Percentiles rank a stretch among this genome's conserved stretches.
These are phyloP conservation scores for Drosophila tanythrix DNA, from an alignment of 2,888 invertebrate genomes.

Conservation along the genomic window DNA sequence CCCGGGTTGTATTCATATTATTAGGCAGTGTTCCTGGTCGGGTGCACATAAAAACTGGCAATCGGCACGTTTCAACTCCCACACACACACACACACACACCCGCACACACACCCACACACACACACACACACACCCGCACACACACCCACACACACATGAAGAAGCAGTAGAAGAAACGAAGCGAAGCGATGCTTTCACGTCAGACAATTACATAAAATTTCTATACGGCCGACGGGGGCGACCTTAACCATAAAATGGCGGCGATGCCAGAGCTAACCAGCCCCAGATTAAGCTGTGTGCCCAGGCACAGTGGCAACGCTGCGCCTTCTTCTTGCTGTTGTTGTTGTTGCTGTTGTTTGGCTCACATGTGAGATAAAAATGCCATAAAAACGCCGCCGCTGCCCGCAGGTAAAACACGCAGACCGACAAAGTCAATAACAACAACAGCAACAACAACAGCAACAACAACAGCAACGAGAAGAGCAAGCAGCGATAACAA, in stretches of 20 bases:
- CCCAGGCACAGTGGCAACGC: conserved; percentile 47
- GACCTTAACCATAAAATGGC: conserved; percentile 76
- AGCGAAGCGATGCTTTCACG: conserved; percentile 35
- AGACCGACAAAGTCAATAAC: conserved; percentile 58
- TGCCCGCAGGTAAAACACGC: conserved; percentile 67
- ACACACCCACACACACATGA: conserved; percentile 2
- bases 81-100: conserved; percentile 20
- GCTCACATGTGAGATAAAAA: conserved; percentile 58
- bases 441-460: conserved; percentile 4
- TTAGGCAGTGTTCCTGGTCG: conserved; percentile 41
- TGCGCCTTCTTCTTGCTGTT: conserved; percentile 2
- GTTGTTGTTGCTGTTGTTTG: conserved; percentile 22
- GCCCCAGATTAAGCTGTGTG: conserved; percentile 53
- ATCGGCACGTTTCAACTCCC: conserved; percentile 71
- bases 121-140: conserved; percentile 7
- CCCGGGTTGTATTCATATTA: conserved; percentile 12
- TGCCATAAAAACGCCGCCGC: conserved; percentile 69
- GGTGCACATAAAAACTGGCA: conserved; percentile 44
- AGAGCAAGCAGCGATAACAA: conserved; percentile 38
- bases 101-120: not conserved
- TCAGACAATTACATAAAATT: conserved; percentile 42
- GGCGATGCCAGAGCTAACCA: conserved; percentile 35
- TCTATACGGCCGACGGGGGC: conserved; percentile 43
- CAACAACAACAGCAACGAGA: conserved; percentile 22
- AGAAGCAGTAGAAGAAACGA: not conserved